Percentiles rank a stretch among this genome's conserved stretches.
Evolutionary conservation across 2,113 vertebrate genomes (phyloP).

Genomic region (Mionectes macconnelli): DNA sequence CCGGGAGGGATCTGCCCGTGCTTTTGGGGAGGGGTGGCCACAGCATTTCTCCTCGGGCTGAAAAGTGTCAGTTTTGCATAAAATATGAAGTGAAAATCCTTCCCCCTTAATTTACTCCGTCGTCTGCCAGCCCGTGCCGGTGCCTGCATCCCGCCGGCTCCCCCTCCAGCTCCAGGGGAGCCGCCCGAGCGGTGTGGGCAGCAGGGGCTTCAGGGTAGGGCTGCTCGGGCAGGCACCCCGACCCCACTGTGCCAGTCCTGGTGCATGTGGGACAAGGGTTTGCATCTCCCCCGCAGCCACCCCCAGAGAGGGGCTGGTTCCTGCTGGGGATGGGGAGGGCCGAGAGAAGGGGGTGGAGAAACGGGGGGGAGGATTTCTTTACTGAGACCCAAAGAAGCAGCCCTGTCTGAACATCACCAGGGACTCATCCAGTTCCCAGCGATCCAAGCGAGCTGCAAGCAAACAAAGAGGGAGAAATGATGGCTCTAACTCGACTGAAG

Average conservation of each 20-base stretch:
- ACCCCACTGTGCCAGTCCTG: accelerated
- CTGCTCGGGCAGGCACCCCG: neutral
- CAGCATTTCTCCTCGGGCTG: neutral
- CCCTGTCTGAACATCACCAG: neutral
- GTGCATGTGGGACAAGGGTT: accelerated
- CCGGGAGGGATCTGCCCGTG: neutral
- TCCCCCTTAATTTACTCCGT: neutral
- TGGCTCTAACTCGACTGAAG: neutral
- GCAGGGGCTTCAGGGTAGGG: neutral
- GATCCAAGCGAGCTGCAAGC: neutral
- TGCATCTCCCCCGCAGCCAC: neutral
- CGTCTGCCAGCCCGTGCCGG: neutral
- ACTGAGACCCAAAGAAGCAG: neutral
- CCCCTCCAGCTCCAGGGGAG: neutral
- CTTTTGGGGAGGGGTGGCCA: neutral
- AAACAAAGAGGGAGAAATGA: neutral
- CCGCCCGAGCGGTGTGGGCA: no score
- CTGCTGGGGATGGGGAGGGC: neutral
- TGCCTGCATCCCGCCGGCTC: neutral
- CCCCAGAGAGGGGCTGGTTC: neutral
- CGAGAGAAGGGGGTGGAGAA: neutral
- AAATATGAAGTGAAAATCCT: constrained; percentile 11
- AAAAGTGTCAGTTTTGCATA: neutral
- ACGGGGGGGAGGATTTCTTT: neutral
- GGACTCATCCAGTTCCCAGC: neutral